Percentiles rank a stretch among this genome's conserved stretches.
phyloP scores from a whole-genome alignment of 2,113 vertebrate species.

The Forbesichthys agassizii region DNA sequence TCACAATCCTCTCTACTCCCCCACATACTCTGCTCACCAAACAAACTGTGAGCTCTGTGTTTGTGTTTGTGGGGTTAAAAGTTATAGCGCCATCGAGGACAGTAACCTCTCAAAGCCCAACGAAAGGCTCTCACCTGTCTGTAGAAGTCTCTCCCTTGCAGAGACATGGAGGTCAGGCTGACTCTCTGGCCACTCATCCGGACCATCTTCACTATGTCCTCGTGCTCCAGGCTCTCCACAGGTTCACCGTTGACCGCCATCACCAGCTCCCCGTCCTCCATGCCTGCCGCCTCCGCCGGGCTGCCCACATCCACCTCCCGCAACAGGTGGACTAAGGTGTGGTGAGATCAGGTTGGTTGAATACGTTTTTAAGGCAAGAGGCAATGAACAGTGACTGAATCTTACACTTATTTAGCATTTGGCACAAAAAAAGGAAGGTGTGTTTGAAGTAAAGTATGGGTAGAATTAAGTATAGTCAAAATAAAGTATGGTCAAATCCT shows the following conservation, averaged over 20 bases:
- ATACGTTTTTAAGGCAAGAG: not conserved
- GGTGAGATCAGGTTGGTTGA: not conserved
- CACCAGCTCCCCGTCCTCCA: conserved; percentile 88
- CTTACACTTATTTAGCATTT: too few relatives aligned
- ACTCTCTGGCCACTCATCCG: conserved; percentile 72
- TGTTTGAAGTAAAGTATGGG: too few relatives aligned
- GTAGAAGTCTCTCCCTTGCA: conserved; percentile 80
- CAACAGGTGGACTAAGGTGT: conserved; percentile 82
- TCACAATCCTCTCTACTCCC: not conserved
- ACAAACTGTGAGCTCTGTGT: not conserved
- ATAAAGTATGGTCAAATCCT: too few relatives aligned
- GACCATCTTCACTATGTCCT: conserved; percentile 82
- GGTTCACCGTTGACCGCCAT: conserved; percentile 87
- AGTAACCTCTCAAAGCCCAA: not conserved
- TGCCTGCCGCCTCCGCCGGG: conserved; percentile 84
- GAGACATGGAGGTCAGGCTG: conserved; percentile 79
- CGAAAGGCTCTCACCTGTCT: conserved; percentile 69
- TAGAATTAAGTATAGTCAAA: too few relatives aligned
- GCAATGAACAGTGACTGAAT: too few relatives aligned
- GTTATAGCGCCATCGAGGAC: not conserved
- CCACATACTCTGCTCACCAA: not conserved
- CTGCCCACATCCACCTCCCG: conserved; percentile 85
- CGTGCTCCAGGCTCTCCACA: conserved; percentile 81
- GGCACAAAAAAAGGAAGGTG: too few relatives aligned
- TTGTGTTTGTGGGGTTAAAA: not conserved